These are phyloP conservation scores for Calephelis virginiensis DNA, from an alignment of 1,140 invertebrate species.

Conservation along the genomic window DNA sequence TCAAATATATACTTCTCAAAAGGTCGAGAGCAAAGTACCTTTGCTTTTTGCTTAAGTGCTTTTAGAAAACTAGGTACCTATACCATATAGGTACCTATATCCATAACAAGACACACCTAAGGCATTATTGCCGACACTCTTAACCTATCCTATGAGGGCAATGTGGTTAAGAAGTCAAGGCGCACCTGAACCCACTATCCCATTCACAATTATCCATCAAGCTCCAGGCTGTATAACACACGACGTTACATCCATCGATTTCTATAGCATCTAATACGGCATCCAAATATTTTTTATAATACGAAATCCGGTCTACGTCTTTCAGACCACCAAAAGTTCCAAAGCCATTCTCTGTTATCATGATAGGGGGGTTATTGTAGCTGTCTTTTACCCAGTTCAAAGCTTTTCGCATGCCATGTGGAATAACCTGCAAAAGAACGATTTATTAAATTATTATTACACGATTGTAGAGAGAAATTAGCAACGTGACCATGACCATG, in stretches of 20 bases:
- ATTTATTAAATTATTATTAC: background rate
- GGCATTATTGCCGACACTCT: background rate
- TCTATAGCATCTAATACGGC: constrained; percentile 52
- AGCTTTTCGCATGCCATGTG: constrained; percentile 48
- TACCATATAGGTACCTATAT: too few species aligned
- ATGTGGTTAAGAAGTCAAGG: background rate
- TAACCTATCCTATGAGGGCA: too few species aligned
- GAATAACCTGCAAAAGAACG: constrained; percentile 41
- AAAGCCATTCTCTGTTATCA: constrained; percentile 74
- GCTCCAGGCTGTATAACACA: constrained; percentile 51
- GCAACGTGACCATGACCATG: too few species aligned
- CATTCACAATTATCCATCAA: constrained; percentile 67
- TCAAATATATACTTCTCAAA: too few species aligned
- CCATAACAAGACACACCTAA: background rate
- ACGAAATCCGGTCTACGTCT: constrained; percentile 74
- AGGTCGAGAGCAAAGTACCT: too few species aligned
- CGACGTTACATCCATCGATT: constrained; percentile 47
- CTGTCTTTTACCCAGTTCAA: constrained; percentile 57
- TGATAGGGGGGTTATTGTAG: constrained; percentile 50
- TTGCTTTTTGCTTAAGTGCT: too few species aligned
- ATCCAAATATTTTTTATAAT: constrained; percentile 80
- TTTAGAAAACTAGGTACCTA: too few species aligned
- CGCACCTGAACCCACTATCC: constrained; percentile 43
- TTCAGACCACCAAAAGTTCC: constrained; percentile 73
- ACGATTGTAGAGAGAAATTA: too few species aligned